Percentiles rank a stretch among this genome's conserved stretches.
Conservation (phyloP, 2,888 invertebrate genomes). For the Limenitis camilla region DNA sequence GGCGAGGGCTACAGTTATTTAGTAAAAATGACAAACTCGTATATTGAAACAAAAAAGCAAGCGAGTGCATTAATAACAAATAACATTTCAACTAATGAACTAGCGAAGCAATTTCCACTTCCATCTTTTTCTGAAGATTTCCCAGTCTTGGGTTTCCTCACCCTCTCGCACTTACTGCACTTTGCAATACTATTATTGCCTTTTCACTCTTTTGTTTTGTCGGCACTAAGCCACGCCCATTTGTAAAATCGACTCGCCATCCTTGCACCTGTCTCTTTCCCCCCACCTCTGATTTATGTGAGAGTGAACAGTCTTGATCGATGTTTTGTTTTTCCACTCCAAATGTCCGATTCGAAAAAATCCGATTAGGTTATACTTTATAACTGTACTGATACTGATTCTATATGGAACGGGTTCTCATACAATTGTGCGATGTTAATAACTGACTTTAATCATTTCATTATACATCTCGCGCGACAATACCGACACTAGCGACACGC, state of each 20-base stretch:
- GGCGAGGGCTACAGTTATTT: neutral
- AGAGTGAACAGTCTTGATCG: conserved; percentile 72
- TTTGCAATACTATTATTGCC: conserved; percentile 66
- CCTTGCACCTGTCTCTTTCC: conserved; percentile 72
- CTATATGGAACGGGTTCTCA: conserved; percentile 40
- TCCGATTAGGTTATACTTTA: conserved; percentile 53
- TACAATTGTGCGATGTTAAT: too few relatives aligned
- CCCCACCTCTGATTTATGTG: conserved; percentile 71
- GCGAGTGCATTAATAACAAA: conserved; percentile 28
- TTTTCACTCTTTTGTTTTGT: conserved; percentile 70
- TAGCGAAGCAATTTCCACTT: conserved; percentile 31
- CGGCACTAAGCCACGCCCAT: conserved; percentile 73
- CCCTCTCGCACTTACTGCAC: conserved; percentile 56
- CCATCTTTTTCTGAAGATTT: conserved; percentile 63
- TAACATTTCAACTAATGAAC: conserved; percentile 24
- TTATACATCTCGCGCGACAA: too few relatives aligned
- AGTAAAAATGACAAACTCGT: neutral
- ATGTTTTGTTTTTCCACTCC: conserved; percentile 68
- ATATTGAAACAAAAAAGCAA: neutral
- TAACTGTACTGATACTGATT: conserved; percentile 61
- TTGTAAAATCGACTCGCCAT: conserved; percentile 71
- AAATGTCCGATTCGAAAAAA: conserved; percentile 54
- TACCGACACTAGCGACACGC: too few relatives aligned
- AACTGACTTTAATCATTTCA: too few relatives aligned
- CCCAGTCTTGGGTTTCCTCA: conserved; percentile 58